A percentile compares a stretch with the other conserved stretches of the same genome.
Conservation (phyloP, 2,113 vertebrate genomes). For the Callospermophilus lateralis region DNA sequence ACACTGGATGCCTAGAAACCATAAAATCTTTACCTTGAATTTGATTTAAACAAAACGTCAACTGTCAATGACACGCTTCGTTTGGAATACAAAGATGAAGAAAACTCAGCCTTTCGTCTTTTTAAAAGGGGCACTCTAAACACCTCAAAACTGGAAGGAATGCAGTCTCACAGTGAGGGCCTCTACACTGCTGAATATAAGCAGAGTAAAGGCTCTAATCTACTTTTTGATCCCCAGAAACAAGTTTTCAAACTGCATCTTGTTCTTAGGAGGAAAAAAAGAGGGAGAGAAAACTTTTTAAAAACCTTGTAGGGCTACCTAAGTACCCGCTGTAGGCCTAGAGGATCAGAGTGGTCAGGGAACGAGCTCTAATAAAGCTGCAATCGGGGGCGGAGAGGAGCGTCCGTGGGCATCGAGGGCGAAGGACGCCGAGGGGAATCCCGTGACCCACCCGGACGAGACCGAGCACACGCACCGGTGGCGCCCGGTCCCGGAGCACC, state of each 20-base stretch:
- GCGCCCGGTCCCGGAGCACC: background rate
- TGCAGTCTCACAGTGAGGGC: slow-evolving; percentile 45
- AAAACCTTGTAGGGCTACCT: background rate
- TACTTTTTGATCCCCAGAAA: background rate
- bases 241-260: background rate
- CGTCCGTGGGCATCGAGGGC: too few species aligned
- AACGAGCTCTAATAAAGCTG: too few species aligned
- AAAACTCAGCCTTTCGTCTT: background rate
- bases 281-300: background rate
- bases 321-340: fast-evolving
- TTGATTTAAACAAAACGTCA: background rate
- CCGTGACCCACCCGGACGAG: too few species aligned
- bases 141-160: background rate
- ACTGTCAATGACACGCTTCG: background rate
- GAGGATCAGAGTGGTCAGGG: fast-evolving
- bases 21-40: background rate
- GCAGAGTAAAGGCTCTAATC: background rate
- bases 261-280: background rate
- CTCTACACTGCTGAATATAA: background rate
- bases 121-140: background rate
- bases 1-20: background rate
- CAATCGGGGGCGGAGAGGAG: background rate
- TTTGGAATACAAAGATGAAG: background rate
- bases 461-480: too few species aligned
- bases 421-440: too few species aligned